phyloP scores from a whole-genome alignment of 2,888 invertebrate species.

The Coremacera marginata region DNA sequence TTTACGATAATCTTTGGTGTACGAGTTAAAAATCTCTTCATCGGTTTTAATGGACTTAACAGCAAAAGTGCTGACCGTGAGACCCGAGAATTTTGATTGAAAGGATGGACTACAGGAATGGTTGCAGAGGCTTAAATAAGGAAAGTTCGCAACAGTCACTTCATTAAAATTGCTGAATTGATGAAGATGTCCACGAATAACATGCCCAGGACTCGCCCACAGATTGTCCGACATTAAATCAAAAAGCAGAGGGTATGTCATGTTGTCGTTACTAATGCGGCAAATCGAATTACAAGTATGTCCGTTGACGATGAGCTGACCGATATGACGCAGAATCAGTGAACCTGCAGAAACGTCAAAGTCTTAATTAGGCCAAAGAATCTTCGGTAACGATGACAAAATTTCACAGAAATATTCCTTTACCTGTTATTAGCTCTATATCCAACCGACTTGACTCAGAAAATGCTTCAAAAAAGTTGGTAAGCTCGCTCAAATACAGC shows the following conservation, averaged over 20 bases:
- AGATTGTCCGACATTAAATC: slow-evolving; percentile 50
- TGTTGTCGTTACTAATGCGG: slow-evolving; percentile 16
- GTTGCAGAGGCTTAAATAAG: slow-evolving; percentile 90
- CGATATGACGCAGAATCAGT: slow-evolving; percentile 79
- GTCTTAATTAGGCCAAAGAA: not conserved
- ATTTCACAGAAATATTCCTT: not conserved
- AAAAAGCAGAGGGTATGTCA: slow-evolving; percentile 41
- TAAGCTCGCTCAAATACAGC: slow-evolving; percentile 75
- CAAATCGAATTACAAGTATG: slow-evolving; percentile 73
- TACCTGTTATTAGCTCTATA: slow-evolving; percentile 63
- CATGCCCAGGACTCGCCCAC: slow-evolving; percentile 56
- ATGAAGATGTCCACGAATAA: slow-evolving; percentile 56
- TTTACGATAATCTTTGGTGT: slow-evolving; percentile 81
- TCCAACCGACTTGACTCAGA: slow-evolving; percentile 64
- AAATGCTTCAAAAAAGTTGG: slow-evolving; percentile 75
- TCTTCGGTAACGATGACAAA: not conserved
- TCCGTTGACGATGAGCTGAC: slow-evolving; percentile 83
- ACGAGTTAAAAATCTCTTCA: slow-evolving; percentile 86
- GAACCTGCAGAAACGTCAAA: slow-evolving; percentile 71
- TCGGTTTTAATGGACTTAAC: slow-evolving; percentile 74
- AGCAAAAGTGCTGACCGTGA: slow-evolving; percentile 79
- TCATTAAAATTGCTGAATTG: slow-evolving; percentile 64
- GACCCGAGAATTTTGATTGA: slow-evolving; percentile 80
- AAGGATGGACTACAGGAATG: slow-evolving; percentile 92
- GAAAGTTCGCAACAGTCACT: slow-evolving; percentile 85